Evolutionary conservation across 2,797 vertebrate genomes (phyloP).

Genomic region (Chelon labrosus): DNA sequence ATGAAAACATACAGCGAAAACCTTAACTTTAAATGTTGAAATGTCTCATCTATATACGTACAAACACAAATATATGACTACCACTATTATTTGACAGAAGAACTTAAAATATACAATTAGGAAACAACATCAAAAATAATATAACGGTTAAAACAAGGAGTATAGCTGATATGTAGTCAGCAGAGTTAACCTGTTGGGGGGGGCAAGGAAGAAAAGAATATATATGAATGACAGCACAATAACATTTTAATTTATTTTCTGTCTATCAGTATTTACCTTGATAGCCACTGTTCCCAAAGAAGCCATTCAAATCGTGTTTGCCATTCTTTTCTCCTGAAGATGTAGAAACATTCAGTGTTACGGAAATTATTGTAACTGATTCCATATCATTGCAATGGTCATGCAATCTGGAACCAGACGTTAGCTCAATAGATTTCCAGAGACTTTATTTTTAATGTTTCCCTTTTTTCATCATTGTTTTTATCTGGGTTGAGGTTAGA

Average conservation of each 20-base stretch:
- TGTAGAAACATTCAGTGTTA: not conserved
- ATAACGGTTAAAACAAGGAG: constrained; percentile 16
- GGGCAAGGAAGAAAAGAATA: not conserved
- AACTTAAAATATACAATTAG: constrained; percentile 56
- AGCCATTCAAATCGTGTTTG: constrained; percentile 82
- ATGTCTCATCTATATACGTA: constrained; percentile 39
- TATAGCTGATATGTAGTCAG: constrained; percentile 17
- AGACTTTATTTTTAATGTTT: too few relatives aligned
- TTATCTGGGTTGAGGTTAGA: not conserved
- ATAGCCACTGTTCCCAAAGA: constrained; percentile 82
- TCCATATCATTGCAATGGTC: not conserved
- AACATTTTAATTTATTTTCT: not conserved
- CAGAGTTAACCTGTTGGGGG: constrained; percentile 72
- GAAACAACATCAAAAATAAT: not conserved
- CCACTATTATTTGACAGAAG: constrained; percentile 11
- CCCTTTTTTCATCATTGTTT: too few relatives aligned
- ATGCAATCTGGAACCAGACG: too few relatives aligned
- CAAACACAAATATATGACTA: constrained; percentile 31
- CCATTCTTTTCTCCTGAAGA: constrained; percentile 73
- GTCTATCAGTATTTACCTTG: constrained; percentile 71
- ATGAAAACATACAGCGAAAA: constrained; percentile 35
- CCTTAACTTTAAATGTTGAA: constrained; percentile 21
- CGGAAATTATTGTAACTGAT: not conserved
- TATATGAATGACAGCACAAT: constrained; percentile 1
- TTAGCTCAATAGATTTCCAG: too few relatives aligned